phyloP scores from a whole-genome alignment of 2,888 invertebrate genomes.

The Melinaea menophilus region DNA sequence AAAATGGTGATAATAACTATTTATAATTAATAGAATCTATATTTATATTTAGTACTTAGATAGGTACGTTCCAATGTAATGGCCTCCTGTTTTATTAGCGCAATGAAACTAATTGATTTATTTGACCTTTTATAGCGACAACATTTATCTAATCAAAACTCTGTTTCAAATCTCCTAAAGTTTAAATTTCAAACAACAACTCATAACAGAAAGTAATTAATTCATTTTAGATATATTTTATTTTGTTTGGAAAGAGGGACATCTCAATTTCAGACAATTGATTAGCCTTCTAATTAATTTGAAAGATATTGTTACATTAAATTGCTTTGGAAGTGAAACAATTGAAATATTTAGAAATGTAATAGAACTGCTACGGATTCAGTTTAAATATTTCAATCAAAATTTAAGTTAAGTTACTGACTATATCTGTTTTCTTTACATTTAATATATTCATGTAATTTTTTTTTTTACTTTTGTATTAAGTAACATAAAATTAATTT shows the following conservation, averaged over 20 bases:
- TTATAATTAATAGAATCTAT: background rate
- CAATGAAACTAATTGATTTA: slow-evolving; percentile 7
- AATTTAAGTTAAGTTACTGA: too few species aligned
- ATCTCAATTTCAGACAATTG: slow-evolving; percentile 9
- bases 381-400: too few species aligned
- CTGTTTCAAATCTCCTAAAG: background rate
- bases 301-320: slow-evolving; percentile 11
- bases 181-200: slow-evolving; percentile 10
- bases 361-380: too few species aligned
- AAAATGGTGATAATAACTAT: too few species aligned
- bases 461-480: too few species aligned
- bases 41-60: background rate
- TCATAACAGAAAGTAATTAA: slow-evolving; percentile 11
- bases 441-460: too few species aligned
- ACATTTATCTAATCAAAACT: background rate
- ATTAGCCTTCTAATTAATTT: slow-evolving; percentile 12
- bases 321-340: background rate
- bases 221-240: slow-evolving; percentile 11
- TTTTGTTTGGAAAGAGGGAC: slow-evolving; percentile 10
- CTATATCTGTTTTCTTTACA: too few species aligned
- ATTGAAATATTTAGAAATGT: background rate
- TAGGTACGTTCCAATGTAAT: background rate
- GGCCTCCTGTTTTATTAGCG: background rate
- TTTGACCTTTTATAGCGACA: background rate
- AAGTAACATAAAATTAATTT: too few species aligned